These are phyloP conservation scores for Sesia bembeciformis DNA, from an alignment of 2,888 invertebrate species.

Conservation along the genomic window DNA sequence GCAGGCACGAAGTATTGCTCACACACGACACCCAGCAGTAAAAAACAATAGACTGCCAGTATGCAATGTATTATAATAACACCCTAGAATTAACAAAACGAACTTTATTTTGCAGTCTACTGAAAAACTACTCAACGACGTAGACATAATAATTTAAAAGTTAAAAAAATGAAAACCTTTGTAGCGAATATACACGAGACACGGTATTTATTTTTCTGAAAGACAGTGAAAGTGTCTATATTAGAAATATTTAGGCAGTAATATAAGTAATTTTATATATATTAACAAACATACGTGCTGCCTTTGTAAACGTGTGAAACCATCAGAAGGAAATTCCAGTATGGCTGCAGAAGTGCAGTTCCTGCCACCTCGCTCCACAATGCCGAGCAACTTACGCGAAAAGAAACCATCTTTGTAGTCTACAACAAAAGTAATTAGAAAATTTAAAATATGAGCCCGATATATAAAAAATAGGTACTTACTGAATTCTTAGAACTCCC, in stretches of 20 bases:
- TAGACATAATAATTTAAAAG: too few relatives aligned
- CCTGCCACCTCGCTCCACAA: conserved; percentile 7
- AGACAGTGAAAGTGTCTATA: background rate
- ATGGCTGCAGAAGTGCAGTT: conserved; percentile 85
- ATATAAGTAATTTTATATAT: background rate
- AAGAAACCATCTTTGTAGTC: too few relatives aligned
- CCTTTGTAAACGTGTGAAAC: conserved; percentile 79
- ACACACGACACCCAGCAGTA: conserved; percentile 85
- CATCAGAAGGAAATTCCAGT: conserved; percentile 85
- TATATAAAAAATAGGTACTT: too few relatives aligned
- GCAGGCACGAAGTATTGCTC: conserved; percentile 94
- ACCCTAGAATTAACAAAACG: conserved; percentile 56
- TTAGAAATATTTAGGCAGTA: background rate
- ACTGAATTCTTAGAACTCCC: too few relatives aligned
- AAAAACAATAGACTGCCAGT: conserved; percentile 81
- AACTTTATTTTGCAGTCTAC: too few relatives aligned
- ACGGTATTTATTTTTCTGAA: too few relatives aligned
- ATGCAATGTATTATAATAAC: conserved; percentile 79
- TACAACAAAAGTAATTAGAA: too few relatives aligned
- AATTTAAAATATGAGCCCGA: too few relatives aligned
- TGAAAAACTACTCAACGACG: too few relatives aligned
- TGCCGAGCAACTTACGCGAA: too few relatives aligned
- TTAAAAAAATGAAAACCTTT: too few relatives aligned
- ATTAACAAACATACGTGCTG: conserved; percentile 48
- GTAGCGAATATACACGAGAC: too few relatives aligned